Conservation (phyloP, 2,797 vertebrate species). For the Rhabdomys pumilio region DNA sequence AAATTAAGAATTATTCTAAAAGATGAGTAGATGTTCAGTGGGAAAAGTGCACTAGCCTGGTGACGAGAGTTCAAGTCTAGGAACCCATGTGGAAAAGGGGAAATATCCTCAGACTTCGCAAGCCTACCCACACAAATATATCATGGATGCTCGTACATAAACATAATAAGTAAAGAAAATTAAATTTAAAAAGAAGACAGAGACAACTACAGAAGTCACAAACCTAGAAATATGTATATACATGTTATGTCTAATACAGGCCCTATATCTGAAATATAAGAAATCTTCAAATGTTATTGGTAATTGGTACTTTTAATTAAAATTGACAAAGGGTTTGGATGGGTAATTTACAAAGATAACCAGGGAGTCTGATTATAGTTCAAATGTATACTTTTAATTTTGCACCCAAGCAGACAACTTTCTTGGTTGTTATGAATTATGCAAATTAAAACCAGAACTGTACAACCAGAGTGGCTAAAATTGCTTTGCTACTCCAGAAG, state of each 20-base stretch:
- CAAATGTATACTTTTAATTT: background rate
- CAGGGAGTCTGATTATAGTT: background rate
- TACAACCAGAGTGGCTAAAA: background rate
- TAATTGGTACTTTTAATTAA: constrained; percentile 30
- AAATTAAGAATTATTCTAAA: background rate
- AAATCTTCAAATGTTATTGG: constrained; percentile 9
- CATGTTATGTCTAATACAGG: constrained; percentile 1
- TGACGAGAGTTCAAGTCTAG: background rate
- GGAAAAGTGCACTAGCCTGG: background rate
- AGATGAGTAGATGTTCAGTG: background rate
- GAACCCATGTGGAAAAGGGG: background rate
- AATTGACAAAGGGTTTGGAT: constrained; percentile 30
- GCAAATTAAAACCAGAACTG: background rate
- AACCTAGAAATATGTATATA: constrained; percentile 23
- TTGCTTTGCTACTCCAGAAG: background rate
- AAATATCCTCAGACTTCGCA: background rate
- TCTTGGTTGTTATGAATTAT: background rate
- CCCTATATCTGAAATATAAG: background rate
- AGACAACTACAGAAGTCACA: background rate
- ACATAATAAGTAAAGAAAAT: background rate
- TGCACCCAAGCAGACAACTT: background rate
- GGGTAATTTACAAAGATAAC: background rate
- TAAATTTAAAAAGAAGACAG: background rate
- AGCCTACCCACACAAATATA: background rate
- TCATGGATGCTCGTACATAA: background rate